Percentiles rank a stretch among this genome's conserved stretches.
phyloP scores from a whole-genome alignment of 2,113 vertebrate genomes.

The Tinamus guttatus region DNA sequence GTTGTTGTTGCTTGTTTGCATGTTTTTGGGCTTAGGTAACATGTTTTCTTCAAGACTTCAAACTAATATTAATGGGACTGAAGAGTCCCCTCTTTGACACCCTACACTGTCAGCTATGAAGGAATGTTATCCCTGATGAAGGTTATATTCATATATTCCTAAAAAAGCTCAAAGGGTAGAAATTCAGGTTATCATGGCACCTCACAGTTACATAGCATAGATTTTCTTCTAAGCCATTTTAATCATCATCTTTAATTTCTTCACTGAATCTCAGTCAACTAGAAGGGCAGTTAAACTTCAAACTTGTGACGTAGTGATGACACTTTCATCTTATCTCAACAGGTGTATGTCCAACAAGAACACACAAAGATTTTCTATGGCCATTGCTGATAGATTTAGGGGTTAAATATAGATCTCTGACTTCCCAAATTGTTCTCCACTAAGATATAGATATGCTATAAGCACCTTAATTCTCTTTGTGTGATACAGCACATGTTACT shows the following conservation, averaged over 20 bases:
- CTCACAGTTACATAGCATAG: background rate
- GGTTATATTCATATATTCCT: no score
- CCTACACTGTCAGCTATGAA: no score
- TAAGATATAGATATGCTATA: background rate
- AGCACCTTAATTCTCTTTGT: background rate
- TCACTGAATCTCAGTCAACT: background rate
- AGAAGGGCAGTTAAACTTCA: background rate
- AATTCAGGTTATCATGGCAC: background rate
- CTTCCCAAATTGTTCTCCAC: background rate
- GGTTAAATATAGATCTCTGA: background rate
- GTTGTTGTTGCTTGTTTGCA: no score
- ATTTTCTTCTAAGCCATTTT: background rate
- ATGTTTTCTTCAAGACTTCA: background rate
- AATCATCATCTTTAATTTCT: background rate
- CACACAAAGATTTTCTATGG: no score
- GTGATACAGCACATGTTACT: background rate
- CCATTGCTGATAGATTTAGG: background rate
- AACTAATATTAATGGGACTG: background rate
- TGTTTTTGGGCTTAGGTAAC: background rate
- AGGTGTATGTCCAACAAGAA: no score
- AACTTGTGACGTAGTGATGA: no score
- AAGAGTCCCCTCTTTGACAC: background rate
- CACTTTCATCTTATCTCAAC: no score
- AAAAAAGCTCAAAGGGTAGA: background rate
- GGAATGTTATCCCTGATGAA: no score